Percentiles rank a stretch among this genome's conserved stretches.
phyloP scores from a whole-genome alignment of 2,113 vertebrate genomes.

The Argyrosomus japonicus region DNA sequence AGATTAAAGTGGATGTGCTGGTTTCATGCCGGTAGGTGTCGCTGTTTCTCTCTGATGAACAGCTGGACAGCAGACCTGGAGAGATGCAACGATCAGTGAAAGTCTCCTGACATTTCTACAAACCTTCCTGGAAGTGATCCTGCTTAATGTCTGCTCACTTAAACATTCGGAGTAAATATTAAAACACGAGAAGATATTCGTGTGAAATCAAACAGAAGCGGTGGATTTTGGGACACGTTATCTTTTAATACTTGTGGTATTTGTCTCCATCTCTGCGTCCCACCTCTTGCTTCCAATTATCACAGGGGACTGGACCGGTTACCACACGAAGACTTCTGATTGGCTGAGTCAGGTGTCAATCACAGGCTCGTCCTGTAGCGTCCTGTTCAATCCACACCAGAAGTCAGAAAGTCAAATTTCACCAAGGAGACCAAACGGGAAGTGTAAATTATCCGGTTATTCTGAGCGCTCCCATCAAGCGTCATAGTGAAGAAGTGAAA shows the following conservation, averaged over 20 bases:
- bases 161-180: background rate
- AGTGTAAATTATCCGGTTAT: background rate
- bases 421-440: conserved; percentile 13
- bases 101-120: conserved; percentile 6
- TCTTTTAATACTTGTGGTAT: conserved; percentile 19
- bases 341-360: conserved; percentile 64
- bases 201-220: background rate
- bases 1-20: too few species aligned
- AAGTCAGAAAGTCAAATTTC: conserved; percentile 76
- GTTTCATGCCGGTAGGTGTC: conserved; percentile 39
- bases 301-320: conserved; percentile 40
- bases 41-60: conserved; percentile 59
- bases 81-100: conserved; percentile 11
- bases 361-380: conserved; percentile 43
- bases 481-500: background rate
- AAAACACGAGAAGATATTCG: background rate
- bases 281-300: conserved; percentile 74
- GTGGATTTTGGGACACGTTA: background rate
- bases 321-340: conserved; percentile 45
- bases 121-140: background rate
- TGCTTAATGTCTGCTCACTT: background rate
- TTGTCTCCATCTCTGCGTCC: conserved; percentile 48
- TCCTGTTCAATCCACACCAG: conserved; percentile 73
- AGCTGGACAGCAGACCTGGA: conserved; percentile 25
- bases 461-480: background rate